Evolutionary conservation across 2,797 vertebrate genomes (phyloP).

Genomic region (Poecile montanus): DNA sequence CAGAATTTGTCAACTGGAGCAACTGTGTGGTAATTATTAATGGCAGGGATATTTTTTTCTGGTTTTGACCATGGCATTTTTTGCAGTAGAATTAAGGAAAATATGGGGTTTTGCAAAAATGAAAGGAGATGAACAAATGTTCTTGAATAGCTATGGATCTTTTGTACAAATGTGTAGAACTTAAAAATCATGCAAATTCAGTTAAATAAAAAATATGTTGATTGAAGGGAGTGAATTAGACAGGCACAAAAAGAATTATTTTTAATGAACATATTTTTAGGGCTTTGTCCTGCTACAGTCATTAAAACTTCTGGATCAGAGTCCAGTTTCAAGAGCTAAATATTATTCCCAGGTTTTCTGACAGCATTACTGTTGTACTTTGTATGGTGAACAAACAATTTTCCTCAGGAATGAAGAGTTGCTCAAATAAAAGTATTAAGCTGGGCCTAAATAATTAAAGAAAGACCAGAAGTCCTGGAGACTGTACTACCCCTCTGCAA

Average conservation of each 20-base stretch:
- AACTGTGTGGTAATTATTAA: conserved; percentile 45
- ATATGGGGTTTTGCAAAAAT: not conserved
- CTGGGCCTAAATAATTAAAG: not conserved
- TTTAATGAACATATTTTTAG: not conserved
- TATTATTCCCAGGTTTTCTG: not conserved
- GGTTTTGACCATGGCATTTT: not conserved
- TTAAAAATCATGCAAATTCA: not conserved
- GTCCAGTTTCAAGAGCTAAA: not conserved
- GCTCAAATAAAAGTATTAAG: not conserved
- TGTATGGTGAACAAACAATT: not conserved
- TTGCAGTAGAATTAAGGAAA: not conserved
- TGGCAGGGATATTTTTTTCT: not conserved
- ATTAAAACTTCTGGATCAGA: not conserved
- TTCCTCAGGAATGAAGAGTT: not conserved
- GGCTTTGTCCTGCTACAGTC: not conserved
- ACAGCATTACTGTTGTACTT: not conserved
- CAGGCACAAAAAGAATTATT: not conserved
- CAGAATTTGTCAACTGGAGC: conserved; percentile 11
- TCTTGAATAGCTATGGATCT: not conserved
- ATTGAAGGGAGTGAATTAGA: not conserved
- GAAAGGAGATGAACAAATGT: not conserved
- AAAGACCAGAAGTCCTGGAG: not conserved
- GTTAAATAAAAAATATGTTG: not conserved
- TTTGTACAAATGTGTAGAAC: not conserved
- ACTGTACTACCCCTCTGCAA: not conserved